Evolutionary conservation across 2,888 invertebrate genomes (phyloP), one percentile per base, ranked within the genome.

Genomic region (Cerastis rubricosa): DNA sequence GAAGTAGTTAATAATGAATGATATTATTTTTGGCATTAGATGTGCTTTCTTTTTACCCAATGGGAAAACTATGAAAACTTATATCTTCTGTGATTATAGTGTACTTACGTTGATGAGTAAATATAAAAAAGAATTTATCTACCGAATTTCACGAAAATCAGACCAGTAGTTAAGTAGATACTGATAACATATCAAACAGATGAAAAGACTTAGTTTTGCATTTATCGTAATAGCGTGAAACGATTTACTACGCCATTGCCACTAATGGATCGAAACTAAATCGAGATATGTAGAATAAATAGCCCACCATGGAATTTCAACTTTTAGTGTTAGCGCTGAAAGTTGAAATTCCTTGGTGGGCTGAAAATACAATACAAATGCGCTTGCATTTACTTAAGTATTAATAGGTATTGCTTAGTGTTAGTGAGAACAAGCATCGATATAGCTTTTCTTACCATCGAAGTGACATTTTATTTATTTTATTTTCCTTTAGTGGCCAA

Each of bases 141-240:
- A 2, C 6, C 17, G 43, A 54, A 45, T 17, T 43, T 69, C 22
- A 40, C 3, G 29, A 14, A 19, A 61, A 49, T 63, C n/a, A 2
- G 12, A 19, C 11, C 19, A n/a, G 14, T 74, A 40, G 1, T 25
- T 29, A 17, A 45, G 35, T 22, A 35, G 51, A 25, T 72, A 74
- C 22, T 54, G 63, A 64, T 64, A 40, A 12, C 35, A 40, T 47
- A 49, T 49, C 59, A 45, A 59, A 76, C 49, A 19, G 29, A 51
- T 7, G 43, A 35, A 76, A 61, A 51, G 0, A 67, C 49, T 35
- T 66, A 17, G 14, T 51, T 59, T 43, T 47, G 65, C 19, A 29
- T 65, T 65, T 57, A 49, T 25, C 76, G 19, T 19, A 49, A n/a
- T n/a, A 49, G 43, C n/a, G 19, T 54, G 51, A 25, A 35, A 9